These are phyloP conservation scores for Lagria hirta DNA, from an alignment of 2,888 invertebrate species.

Conservation along the genomic window DNA sequence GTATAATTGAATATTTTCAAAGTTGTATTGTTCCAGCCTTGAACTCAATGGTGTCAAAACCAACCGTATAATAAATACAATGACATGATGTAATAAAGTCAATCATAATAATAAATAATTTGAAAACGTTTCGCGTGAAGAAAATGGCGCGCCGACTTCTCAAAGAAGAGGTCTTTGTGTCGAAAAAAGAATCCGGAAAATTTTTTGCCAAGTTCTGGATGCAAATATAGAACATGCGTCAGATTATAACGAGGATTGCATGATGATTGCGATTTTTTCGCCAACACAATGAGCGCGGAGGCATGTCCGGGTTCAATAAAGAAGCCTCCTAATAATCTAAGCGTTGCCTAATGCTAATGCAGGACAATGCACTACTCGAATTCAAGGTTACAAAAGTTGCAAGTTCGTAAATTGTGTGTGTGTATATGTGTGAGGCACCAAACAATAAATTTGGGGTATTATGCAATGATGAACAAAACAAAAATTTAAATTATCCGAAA, in stretches of 20 bases:
- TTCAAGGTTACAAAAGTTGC: slow-evolving; percentile 33
- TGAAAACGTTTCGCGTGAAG: background rate
- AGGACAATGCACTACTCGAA: slow-evolving; percentile 32
- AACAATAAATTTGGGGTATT: too few relatives aligned
- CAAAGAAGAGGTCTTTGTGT: slow-evolving; percentile 8
- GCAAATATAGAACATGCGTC: slow-evolving; percentile 21
- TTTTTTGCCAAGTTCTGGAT: slow-evolving; percentile 18
- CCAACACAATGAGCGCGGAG: slow-evolving; percentile 1
- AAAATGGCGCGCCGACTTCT: slow-evolving; percentile 8
- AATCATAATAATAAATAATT: slow-evolving; percentile 21
- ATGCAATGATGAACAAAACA: slow-evolving; percentile 3
- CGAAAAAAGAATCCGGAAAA: slow-evolving; percentile 20
- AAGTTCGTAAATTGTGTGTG: too few relatives aligned
- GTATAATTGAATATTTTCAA: slow-evolving; percentile 23
- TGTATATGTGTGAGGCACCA: too few relatives aligned
- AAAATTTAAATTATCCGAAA: background rate
- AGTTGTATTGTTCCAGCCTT: slow-evolving; percentile 31
- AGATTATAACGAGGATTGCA: slow-evolving; percentile 13
- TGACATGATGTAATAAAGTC: slow-evolving; percentile 42
- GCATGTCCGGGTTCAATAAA: slow-evolving; percentile 26
- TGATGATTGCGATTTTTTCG: slow-evolving; percentile 6
- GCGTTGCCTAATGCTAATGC: slow-evolving; percentile 27
- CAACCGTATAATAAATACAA: slow-evolving; percentile 33
- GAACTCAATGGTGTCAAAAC: slow-evolving; percentile 30
- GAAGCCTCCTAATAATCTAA: slow-evolving; percentile 11